Evolutionary conservation across 2,888 invertebrate genomes (phyloP), one percentile per base, ranked within the genome.

Genomic region (Ophion costatus): DNA sequence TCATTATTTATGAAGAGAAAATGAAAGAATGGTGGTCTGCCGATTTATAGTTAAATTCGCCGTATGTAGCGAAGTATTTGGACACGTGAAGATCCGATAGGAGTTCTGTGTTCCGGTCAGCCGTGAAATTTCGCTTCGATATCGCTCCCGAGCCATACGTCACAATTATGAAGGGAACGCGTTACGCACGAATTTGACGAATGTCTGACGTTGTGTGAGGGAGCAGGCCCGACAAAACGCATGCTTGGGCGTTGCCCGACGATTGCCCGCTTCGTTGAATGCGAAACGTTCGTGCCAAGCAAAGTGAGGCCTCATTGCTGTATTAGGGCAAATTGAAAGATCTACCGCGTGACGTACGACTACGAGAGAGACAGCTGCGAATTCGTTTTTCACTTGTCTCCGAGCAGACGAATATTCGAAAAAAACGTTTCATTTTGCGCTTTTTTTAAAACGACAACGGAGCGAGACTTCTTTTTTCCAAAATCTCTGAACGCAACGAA

Each of bases 71-170:
- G 61, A 69, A 83, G 78, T 77, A 64, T 24, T 64, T 33, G 71
- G 59, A 69, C 20, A 66, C 20, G 70, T 64, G 38, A 69, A 24
- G 45, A 67, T 74, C 22, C 17, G 67, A 77, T 61, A 73, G 70
- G 71, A 82, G 77, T 84, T 84, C 84, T 56, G 86, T 86, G 88
- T 84, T 63, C 86, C 89, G 87, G 79, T 87, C 87, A 88, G 66
- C 89, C 86, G 91, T 89, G 90, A 92, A 92, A 92, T 92, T 80
- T 85, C 83, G 88, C 88, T 88, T 88, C 88, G 86, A 84, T 89
- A 88, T 89, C 89, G 83, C 86, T 79, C 84, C 51, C 69, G 33
- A 70, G 66, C 80, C 82, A 87, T 88, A 89, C 86, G 88, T 87
- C 89, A 87, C 90, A 91, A 92, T 91, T 92, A 91, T 89, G 88